Evolutionary conservation across 2,797 vertebrate species (phyloP).

Genomic region (Nothura maculosa): DNA sequence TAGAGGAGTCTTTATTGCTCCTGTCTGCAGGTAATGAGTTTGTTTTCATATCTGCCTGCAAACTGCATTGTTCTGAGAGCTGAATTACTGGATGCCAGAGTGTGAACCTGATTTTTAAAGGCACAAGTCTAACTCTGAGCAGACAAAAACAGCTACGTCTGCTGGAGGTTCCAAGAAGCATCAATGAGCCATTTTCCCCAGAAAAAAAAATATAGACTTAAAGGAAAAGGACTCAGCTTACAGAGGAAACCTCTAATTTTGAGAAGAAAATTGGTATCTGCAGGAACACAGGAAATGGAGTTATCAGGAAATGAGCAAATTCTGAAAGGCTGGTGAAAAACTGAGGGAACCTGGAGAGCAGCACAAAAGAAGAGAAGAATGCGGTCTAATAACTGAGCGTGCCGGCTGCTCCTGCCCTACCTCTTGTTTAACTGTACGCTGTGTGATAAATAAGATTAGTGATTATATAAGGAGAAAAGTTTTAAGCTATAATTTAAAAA

Average conservation of each 20-base stretch:
- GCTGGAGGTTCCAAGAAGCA: not conserved
- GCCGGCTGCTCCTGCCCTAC: not conserved
- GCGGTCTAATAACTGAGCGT: not conserved
- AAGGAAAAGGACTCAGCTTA: not conserved
- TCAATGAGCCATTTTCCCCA: not conserved
- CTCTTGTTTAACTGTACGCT: not conserved
- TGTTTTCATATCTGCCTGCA: not conserved
- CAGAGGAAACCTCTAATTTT: not conserved
- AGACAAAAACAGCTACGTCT: not conserved
- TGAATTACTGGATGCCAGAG: not conserved
- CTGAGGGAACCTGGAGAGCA: not conserved
- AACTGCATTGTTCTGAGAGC: not conserved
- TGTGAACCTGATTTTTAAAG: not conserved
- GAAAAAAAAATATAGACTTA: not conserved
- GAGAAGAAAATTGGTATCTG: not conserved
- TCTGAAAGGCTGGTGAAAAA: conserved; percentile 15
- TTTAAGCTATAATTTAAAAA: conserved; percentile 1
- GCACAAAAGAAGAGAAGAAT: conserved; percentile 29
- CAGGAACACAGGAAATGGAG: not conserved
- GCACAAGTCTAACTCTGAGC: not conserved
- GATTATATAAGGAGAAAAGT: not conserved
- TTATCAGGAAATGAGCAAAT: conserved; percentile 11
- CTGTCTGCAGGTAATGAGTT: not conserved
- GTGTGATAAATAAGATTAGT: not conserved
- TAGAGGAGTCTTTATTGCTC: not conserved